These are phyloP conservation scores for Protonibea diacanthus DNA, from an alignment of 2,797 vertebrate species.

Conservation along the genomic window DNA sequence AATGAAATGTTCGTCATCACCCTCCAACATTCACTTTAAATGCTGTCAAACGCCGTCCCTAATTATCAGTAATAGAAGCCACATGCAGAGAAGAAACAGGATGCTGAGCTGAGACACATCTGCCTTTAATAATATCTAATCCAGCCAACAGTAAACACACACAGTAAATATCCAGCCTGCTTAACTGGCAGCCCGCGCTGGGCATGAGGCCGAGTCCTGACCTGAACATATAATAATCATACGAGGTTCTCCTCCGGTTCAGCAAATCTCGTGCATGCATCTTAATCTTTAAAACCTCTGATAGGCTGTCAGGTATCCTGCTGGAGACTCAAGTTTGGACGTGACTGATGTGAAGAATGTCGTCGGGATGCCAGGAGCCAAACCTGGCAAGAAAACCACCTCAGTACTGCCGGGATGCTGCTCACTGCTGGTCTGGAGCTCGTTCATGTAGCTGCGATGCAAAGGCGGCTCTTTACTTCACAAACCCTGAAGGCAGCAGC, in stretches of 20 bases:
- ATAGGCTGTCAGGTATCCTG: conserved; percentile 19
- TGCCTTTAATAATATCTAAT: conserved; percentile 3
- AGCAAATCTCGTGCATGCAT: conserved; percentile 1
- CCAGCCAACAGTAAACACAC: conserved; percentile 9
- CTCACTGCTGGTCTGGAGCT: too few relatives aligned
- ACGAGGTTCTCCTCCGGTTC: neutral
- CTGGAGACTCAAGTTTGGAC: neutral
- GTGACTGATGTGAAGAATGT: conserved; percentile 16
- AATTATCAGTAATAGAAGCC: neutral
- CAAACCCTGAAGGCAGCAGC: conserved; percentile 33
- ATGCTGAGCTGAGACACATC: neutral
- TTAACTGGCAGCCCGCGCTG: neutral
- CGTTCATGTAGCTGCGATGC: too few relatives aligned
- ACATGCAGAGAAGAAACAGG: neutral
- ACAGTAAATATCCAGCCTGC: neutral
- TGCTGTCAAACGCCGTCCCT: too few relatives aligned
- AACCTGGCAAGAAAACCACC: too few relatives aligned
- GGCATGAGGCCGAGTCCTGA: neutral
- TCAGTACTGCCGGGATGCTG: too few relatives aligned
- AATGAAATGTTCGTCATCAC: too few relatives aligned
- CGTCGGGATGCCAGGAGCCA: too few relatives aligned
- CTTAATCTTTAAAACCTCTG: neutral
- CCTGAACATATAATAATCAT: neutral
- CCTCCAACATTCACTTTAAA: neutral
- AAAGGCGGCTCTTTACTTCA: conserved; percentile 34